Base-by-base conservation (phyloP, 1,140 invertebrate species). In the Gryllus bimaculatus region DNA sequence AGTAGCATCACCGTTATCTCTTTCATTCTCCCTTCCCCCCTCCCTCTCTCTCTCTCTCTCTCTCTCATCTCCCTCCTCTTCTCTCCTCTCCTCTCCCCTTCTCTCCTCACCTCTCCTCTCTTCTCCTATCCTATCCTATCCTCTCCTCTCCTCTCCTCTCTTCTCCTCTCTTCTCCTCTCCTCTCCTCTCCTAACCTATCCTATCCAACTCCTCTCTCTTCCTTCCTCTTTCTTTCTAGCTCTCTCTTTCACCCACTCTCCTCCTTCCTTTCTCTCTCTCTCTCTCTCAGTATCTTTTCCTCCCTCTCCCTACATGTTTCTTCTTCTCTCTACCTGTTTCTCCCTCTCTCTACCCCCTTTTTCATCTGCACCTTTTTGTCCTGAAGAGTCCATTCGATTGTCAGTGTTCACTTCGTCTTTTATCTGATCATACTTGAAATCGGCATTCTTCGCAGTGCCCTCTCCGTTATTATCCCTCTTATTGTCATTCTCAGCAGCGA, bases 121-220 rank as follows among this genome's bases (percentile, higher is more conserved):
- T 49, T n/a, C n/a, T n/a, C n/a, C n/a, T n/a, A n/a, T n/a, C n/a
- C 21, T 76, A 18, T 76, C 8, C 74, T 39, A 39, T 12, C 76
- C 47, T 47, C 15, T n/a, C 76, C 39, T 47, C 48, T 77, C 18
- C 10, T n/a, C n/a, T n/a, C n/a, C 26, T 39, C 26, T n/a, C 3
- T 8, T 26, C 20, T 54, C 77, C 77, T n/a, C 77, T 76, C 20
- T 13, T 78, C n/a, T 48, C 47, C n/a, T n/a, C n/a, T n/a, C n/a
- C n/a, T n/a, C n/a, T n/a, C n/a, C n/a, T n/a, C n/a, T n/a, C n/a
- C n/a, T n/a, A n/a, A n/a, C n/a, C n/a, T n/a, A n/a, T n/a, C n/a
- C n/a, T n/a, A n/a, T n/a, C n/a, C n/a, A n/a, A 18, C 7, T 47
- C 39, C 39, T 47, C 21, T 76, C 15, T 7, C 1, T 47, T 18